Evolutionary conservation across 2,113 vertebrate species (phyloP), one percentile per base, ranked within the genome.

Genomic region (Herpetotheres cachinnans): DNA sequence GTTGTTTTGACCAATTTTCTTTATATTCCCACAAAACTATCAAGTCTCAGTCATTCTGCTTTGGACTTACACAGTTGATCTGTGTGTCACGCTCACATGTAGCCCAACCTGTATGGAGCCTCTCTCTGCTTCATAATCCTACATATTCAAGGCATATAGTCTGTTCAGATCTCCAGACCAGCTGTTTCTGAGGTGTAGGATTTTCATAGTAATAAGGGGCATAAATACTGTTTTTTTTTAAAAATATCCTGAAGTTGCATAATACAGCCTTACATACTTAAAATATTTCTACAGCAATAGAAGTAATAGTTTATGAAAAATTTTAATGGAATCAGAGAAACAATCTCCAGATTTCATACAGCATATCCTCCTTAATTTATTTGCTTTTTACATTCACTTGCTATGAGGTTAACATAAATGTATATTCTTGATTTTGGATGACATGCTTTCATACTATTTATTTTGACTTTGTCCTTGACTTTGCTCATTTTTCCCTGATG

Each of bases 1-100:
- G 3, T 12, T 70, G 14, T 27, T n/a, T 56, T 69, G 29, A 26
- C 30, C 26, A 62, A 3, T 49, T 74, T 30, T 13, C 21, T 40
- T 50, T 19, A 19, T 50, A 66, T 66, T 54, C 22, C 30, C 3
- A 3, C 19, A 78, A 73, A 85, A 62, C 5, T 17, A 4, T 49
- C 10, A 3, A 7, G 13, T 38, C 42, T 50, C 20, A 15, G 27
- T 30, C 58, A 30, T 19, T 30, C 32, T 24, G 9, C 11, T 25
- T 4, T n/a, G 42, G 7, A 15, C 18, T 49, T 36, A 52, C 4
- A 30, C 16, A 22, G 14, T 0, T 36, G 29, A 73, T 73, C 10
- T 44, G 50, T 54, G 7, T 16, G 25, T 34, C n/a, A 42, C 0
- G 4, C 10, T 86, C 5, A 1, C 4, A 11, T 32, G 9, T 26